Evolutionary conservation across 2,797 vertebrate species (phyloP).

Genomic region (Poeciliopsis paucimaculata): DNA sequence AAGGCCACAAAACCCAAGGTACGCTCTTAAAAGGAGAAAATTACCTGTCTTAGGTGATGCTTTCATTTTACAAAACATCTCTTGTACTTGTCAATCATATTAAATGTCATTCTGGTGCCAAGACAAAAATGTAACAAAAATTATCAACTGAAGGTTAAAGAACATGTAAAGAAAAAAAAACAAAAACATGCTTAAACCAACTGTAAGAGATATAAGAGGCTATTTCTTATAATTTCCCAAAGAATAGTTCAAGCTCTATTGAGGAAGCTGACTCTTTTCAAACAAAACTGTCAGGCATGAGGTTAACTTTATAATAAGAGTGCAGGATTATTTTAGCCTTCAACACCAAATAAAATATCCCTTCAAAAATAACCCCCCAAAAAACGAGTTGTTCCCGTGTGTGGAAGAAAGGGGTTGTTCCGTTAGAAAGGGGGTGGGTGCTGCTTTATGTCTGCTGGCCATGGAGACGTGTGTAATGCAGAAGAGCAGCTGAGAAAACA

Average conservation of each 20-base stretch:
- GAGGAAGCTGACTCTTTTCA: conserved; percentile 22
- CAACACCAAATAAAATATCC: conserved; percentile 52
- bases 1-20: conserved; percentile 28
- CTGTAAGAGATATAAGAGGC: background rate
- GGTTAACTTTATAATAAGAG: conserved; percentile 38
- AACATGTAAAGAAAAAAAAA: background rate
- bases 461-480: conserved; percentile 53
- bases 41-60: conserved; percentile 11
- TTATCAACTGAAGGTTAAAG: conserved; percentile 11
- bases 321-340: conserved; percentile 49
- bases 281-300: conserved; percentile 34
- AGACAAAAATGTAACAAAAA: conserved; percentile 9
- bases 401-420: conserved; percentile 45
- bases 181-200: background rate
- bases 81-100: conserved; percentile 4
- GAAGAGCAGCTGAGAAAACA: conserved; percentile 78
- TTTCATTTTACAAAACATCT: conserved; percentile 30
- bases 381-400: conserved; percentile 34
- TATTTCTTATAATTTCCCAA: background rate
- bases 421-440: conserved; percentile 37
- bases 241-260: conserved; percentile 11
- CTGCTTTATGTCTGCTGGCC: conserved; percentile 62
- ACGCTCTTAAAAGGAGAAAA: conserved; percentile 17
- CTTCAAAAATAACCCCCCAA: conserved; percentile 36
- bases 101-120: conserved; percentile 11